Evolutionary conservation across 2,113 vertebrate species (phyloP), one percentile per base, ranked within the genome.

Genomic region (Sakesphorus luctuosus): DNA sequence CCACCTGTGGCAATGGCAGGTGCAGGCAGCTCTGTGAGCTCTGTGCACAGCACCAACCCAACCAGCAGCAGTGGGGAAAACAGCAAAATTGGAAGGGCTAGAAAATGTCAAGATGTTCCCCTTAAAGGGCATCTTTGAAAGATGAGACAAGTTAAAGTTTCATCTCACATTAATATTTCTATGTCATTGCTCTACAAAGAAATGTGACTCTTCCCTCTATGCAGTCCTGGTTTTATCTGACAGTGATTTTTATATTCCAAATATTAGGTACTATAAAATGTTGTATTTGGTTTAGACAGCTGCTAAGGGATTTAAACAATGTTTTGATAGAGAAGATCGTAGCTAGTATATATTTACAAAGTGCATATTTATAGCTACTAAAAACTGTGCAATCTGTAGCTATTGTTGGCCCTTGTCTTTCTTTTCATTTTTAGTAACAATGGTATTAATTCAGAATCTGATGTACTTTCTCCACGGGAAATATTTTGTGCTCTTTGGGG

Each of bases 1-100:
- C 58, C 2, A 0, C 21, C 7, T 4, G 2, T 16, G 8, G 47
- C 50, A 5, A 8, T 0, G 86, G 44, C 33, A 65, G 40, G 10
- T 40, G 33, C 33, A 65, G 77, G 33, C 46, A 91, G 61, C 44
- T 58, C 1, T 21, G 13, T 20, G 62, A 79, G 56, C 53, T 88
- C 79, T 69, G 71, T 21, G 75, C 62, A 43, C 15, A 61, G 52
- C 15, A 49, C 59, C 58, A 73, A 71, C 66, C 58, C 89, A 68
- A 9, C 21, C 76, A 73, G 58, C 69, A 88, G 28, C 74, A 67
- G 9, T 3, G 33, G 65, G 58, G 53, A 76, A 90, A 52, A 38
- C 17, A 20, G 62, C 23, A 67, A 67, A 85, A 73, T 8, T 79
- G 78, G 26, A 93, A 84, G 40, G 55, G 31, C 65, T 74, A 71